Conservation (phyloP, 2,113 vertebrate genomes). For the Phocoena phocoena region DNA sequence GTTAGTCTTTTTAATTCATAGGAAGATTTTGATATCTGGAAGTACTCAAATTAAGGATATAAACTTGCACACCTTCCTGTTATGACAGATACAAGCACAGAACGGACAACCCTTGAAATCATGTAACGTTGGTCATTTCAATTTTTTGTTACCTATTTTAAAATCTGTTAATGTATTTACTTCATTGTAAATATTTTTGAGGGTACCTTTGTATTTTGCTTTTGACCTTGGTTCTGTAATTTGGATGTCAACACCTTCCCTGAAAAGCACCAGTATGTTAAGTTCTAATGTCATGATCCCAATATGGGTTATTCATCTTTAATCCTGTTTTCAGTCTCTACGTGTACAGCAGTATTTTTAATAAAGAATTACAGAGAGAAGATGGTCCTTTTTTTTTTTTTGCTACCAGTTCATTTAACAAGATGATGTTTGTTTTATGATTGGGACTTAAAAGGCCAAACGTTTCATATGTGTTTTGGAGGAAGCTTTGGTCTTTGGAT, state of each 20-base stretch:
- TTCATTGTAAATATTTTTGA: constrained; percentile 87
- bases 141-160: constrained; percentile 82
- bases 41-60: constrained; percentile 74
- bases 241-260: constrained; percentile 84
- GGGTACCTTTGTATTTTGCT: constrained; percentile 83
- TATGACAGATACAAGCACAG: constrained; percentile 86
- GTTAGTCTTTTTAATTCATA: constrained; percentile 77
- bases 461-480: background rate
- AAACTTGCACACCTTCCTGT: constrained; percentile 80
- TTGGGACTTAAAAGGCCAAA: background rate
- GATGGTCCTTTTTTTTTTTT: background rate
- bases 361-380: constrained; percentile 98
- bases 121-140: constrained; percentile 79
- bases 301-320: constrained; percentile 86
- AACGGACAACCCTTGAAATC: constrained; percentile 86
- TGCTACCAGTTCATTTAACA: constrained; percentile 1
- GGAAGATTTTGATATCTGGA: constrained; percentile 79
- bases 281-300: constrained; percentile 86
- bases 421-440: background rate
- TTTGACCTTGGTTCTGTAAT: constrained; percentile 85
- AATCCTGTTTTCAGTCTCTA: constrained; percentile 92
- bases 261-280: constrained; percentile 87
- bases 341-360: constrained; percentile 99
- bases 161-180: constrained; percentile 83
- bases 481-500: constrained; percentile 12